These are phyloP conservation scores for Taenioides sp. DNA, from an alignment of 2,797 vertebrate species.

Conservation along the genomic window DNA sequence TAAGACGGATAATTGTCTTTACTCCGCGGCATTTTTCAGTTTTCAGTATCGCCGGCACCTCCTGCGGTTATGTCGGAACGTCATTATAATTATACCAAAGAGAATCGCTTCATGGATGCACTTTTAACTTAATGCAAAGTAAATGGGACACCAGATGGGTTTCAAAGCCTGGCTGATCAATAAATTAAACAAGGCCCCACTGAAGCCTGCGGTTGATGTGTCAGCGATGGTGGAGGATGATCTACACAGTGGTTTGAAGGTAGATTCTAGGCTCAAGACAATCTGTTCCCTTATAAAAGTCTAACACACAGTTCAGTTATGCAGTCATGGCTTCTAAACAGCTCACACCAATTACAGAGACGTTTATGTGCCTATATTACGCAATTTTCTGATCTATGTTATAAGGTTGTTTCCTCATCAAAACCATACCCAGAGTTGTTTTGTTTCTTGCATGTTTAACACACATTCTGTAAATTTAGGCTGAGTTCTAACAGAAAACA, in stretches of 20 bases:
- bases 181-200: conserved; percentile 70
- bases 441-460: no score
- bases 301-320: neutral
- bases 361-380: neutral
- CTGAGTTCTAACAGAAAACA: no score
- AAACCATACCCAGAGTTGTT: no score
- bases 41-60: conserved; percentile 67
- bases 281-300: neutral
- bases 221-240: conserved; percentile 26
- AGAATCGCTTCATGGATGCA: conserved; percentile 74
- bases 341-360: neutral
- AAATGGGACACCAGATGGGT: conserved; percentile 80
- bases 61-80: conserved; percentile 65
- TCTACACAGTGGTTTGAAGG: conserved; percentile 6
- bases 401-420: no score
- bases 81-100: conserved; percentile 72
- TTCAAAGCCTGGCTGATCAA: conserved; percentile 76
- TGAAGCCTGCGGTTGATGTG: conserved; percentile 56
- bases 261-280: neutral
- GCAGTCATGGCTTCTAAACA: neutral
- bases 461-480: no score
- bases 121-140: conserved; percentile 78
- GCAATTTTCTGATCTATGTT: no score
- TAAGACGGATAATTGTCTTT: conserved; percentile 70
- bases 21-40: conserved; percentile 61